Evolutionary conservation across 2,888 invertebrate species (phyloP), one percentile per base, ranked within the genome.

Genomic region (Dinocampus coccinellae): DNA sequence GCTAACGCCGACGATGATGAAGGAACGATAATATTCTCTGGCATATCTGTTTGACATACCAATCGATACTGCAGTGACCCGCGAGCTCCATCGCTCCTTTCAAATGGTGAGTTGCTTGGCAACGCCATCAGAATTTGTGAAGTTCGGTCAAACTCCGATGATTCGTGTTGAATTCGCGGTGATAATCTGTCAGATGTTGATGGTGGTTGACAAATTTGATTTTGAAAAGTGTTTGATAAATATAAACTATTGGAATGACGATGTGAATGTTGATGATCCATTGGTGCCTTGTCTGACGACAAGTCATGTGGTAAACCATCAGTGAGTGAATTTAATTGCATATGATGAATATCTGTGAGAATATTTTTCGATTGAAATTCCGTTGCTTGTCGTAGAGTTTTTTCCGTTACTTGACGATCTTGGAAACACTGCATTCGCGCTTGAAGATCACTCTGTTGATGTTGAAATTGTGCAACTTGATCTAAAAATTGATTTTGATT

Each of bases 401-500:
- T 85, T 26, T 87, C 87, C n/a, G 78, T 78, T 3, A 79, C 36
- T 42, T 84, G 84, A 47, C 77, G 77, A 55, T 85, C 83, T 26
- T 86, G 86, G 0, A 85, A 73, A 70, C 76, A 83, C 63, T 85
- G 85, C 53, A 85, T 75, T 13, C 86, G 81, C 0, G 79, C 80
- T 47, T 87, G 87, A 2, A 86, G 70, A 72, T 87, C 87, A 68
- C 74, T 82, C 47, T 86, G 84, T 22, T 83, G 84, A 47, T 84
- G 84, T 65, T 87, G 87, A 69, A 83, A 85, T 57, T 85, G 84
- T 0, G 87, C 84, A 0, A 87, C 87, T 66, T 86, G 87, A 69
- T 87, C 87, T 0, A 87, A 78, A 33, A 87, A 85, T 53, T 86
- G 85, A 75, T 87, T 87, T 57, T 87, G 87, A 76, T 80, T 87